These are phyloP conservation scores for Pardosa pseudoannulata DNA, from an alignment of 2,888 invertebrate species.

Conservation along the genomic window DNA sequence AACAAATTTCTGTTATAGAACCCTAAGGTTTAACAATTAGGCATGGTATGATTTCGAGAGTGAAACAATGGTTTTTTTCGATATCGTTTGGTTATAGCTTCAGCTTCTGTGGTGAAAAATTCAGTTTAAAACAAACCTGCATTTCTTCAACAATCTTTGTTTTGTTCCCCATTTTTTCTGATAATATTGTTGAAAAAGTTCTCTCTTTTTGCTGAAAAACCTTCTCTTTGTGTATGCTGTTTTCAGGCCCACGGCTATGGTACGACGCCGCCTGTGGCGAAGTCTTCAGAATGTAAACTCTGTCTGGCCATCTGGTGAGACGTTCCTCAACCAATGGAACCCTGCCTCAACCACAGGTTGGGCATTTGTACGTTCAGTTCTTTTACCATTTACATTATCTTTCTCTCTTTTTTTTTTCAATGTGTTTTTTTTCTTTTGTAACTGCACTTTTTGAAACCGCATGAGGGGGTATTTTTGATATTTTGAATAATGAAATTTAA, in stretches of 20 bases:
- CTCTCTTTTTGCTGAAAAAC: constrained; percentile 2
- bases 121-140: not conserved
- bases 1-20: no score
- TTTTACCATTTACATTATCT: constrained; percentile 6
- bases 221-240: constrained; percentile 33
- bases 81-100: constrained; percentile 4
- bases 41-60: not conserved
- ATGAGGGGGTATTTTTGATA: constrained; percentile 7
- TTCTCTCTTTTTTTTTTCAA: not conserved
- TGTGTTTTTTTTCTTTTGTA: not conserved
- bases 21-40: no score
- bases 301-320: constrained; percentile 61
- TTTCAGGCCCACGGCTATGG: constrained; percentile 72
- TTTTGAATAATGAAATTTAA: not conserved
- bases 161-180: not conserved
- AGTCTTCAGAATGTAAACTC: constrained; percentile 71
- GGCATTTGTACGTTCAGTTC: constrained; percentile 66
- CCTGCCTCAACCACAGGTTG: constrained; percentile 70
- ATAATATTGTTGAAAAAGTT: not conserved
- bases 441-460: constrained; percentile 2
- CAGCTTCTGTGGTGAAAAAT: constrained; percentile 15
- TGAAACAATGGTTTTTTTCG: not conserved
- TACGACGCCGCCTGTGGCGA: constrained; percentile 65
- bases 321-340: constrained; percentile 65
- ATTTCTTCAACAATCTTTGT: not conserved